Percentiles rank a stretch among this genome's conserved stretches.
Conservation (phyloP, 92 coral and sea anemone genomes). For the Umimayanthus chanpuru region DNA sequence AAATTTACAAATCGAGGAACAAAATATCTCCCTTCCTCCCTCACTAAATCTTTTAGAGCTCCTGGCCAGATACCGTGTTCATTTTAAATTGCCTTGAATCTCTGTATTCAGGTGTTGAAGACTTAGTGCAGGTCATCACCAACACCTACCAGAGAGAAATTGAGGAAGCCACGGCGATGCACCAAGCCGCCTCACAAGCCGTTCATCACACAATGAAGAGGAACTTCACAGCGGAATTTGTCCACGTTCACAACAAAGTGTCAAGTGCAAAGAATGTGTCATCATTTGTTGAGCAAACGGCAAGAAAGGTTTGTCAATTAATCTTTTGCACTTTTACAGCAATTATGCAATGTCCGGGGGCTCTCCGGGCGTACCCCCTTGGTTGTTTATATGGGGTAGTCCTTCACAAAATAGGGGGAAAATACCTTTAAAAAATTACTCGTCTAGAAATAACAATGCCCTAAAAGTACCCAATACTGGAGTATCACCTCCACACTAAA, state of each 20-base stretch:
- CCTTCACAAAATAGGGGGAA: no score
- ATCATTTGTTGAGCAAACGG: constrained; percentile 47
- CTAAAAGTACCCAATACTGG: not conserved
- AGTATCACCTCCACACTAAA: not conserved
- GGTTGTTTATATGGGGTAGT: no score
- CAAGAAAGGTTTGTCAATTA: constrained; percentile 54
- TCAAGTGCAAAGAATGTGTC: constrained; percentile 68
- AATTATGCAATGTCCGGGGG: not conserved
- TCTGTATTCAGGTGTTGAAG: constrained; percentile 49
- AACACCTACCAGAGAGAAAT: constrained; percentile 18
- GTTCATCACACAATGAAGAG: constrained; percentile 53
- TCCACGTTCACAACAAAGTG: constrained; percentile 23
- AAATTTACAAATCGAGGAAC: no score
- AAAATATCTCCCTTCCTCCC: no score
- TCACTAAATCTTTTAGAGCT: not conserved
- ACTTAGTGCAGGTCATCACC: constrained; percentile 28
- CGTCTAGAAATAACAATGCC: no score
- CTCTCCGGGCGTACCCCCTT: no score
- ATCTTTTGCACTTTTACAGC: not conserved
- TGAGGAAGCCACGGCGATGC: constrained; percentile 5
- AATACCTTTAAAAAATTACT: no score
- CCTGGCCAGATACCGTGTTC: not conserved
- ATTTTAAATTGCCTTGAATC: not conserved
- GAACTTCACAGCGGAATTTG: constrained; percentile 36
- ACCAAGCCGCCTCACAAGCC: constrained; percentile 20